These are phyloP conservation scores for Melanotaenia nigrans DNA, from an alignment of 2,797 vertebrate genomes.

Conservation along the genomic window DNA sequence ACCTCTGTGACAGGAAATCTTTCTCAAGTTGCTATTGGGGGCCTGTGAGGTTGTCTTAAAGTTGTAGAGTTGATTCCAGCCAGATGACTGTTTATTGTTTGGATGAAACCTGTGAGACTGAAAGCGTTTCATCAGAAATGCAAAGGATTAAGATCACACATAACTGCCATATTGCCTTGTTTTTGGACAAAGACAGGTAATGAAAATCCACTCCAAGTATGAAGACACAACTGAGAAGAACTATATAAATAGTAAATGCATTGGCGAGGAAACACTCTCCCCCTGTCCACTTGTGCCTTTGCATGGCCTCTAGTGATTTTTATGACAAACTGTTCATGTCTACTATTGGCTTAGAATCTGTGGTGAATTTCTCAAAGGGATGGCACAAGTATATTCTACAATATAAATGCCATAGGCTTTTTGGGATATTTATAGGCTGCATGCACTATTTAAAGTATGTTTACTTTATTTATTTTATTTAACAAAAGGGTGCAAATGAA, in stretches of 20 bases:
- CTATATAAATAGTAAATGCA: constrained; percentile 33
- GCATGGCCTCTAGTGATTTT: constrained; percentile 38
- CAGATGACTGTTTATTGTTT: constrained; percentile 66
- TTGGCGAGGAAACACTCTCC: constrained; percentile 27
- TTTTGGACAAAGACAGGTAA: constrained; percentile 15
- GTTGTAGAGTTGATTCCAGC: constrained; percentile 69
- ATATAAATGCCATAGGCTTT: constrained; percentile 27
- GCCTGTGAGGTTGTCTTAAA: constrained; percentile 75
- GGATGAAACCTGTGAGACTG: constrained; percentile 27
- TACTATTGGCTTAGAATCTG: constrained; percentile 49
- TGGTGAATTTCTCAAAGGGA: constrained; percentile 54
- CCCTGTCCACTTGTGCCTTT: constrained; percentile 28
- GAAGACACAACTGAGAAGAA: constrained; percentile 36
- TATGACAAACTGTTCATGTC: constrained; percentile 38
- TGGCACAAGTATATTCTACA: constrained; percentile 60
- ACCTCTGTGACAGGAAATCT: constrained; percentile 86
- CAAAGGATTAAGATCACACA: constrained; percentile 25
- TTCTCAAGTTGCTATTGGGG: constrained; percentile 75
- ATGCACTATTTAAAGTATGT: constrained; percentile 21
- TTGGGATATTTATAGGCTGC: constrained; percentile 44
- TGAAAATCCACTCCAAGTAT: neutral
- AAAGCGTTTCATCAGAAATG: constrained; percentile 50
- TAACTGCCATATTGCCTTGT: constrained; percentile 44
- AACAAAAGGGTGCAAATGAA: constrained; percentile 10
- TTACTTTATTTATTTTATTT: constrained; percentile 1